A percentile compares a stretch with the other conserved stretches of the same genome.
phyloP scores from a whole-genome alignment of 2,797 vertebrate species.

The Malurus leucopterus region DNA sequence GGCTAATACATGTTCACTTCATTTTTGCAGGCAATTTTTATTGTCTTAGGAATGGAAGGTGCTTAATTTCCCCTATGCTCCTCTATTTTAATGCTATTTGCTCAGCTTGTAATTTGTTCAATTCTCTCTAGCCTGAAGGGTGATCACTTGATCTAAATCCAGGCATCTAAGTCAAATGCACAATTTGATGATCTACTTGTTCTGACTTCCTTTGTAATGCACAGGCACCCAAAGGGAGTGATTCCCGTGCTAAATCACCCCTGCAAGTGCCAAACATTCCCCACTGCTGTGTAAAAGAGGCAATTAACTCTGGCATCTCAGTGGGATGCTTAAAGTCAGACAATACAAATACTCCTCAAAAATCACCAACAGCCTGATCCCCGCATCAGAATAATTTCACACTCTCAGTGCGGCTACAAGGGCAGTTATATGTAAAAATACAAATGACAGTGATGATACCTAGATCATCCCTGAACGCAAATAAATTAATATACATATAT shows the following conservation, averaged over 20 bases:
- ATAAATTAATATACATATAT: not conserved
- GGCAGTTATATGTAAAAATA: not conserved
- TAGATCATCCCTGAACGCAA: not conserved
- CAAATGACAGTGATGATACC: not conserved
- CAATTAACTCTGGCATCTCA: not conserved
- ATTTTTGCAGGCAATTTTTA: not conserved
- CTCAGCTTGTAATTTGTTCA: not conserved
- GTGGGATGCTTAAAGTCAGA: not conserved
- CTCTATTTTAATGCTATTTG: not conserved
- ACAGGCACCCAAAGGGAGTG: not conserved
- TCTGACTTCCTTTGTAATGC: not conserved
- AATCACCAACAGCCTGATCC: not conserved
- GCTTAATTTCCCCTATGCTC: not conserved
- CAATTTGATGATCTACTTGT: not conserved
- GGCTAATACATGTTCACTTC: not conserved
- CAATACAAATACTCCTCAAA: not conserved
- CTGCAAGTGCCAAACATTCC: not conserved
- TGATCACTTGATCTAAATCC: not conserved
- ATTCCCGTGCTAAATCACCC: accelerated
- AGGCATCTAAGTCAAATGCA: not conserved
- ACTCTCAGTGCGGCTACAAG: not conserved
- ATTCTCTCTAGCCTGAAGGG: not conserved
- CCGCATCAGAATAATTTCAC: not conserved
- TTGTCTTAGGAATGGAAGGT: not conserved
- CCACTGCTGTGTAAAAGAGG: not conserved